Conservation (phyloP, 2,797 vertebrate species). For the Bryconaethiops microstoma region DNA sequence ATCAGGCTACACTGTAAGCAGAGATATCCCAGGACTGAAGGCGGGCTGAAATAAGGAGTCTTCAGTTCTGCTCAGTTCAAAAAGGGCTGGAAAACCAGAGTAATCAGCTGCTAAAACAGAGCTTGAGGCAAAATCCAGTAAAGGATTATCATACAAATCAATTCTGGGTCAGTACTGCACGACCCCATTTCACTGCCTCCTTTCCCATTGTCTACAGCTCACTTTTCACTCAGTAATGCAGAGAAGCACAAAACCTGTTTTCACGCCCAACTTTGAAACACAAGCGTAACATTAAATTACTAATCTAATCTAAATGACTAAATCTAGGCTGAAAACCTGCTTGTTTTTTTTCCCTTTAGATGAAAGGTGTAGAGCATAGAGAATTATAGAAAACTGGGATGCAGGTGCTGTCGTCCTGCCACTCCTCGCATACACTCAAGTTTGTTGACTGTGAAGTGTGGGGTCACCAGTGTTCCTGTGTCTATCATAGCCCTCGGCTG, state of each 20-base stretch:
- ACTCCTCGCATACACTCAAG: too few relatives aligned
- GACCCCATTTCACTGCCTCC: constrained; percentile 1
- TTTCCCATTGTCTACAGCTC: neutral
- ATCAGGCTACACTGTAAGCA: neutral
- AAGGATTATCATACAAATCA: neutral
- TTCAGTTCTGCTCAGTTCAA: too few relatives aligned
- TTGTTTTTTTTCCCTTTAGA: too few relatives aligned
- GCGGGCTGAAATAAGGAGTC: too few relatives aligned
- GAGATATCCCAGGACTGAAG: constrained; percentile 3
- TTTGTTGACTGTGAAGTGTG: too few relatives aligned
- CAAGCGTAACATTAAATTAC: constrained; percentile 17
- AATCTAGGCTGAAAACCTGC: too few relatives aligned
- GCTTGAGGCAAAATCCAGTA: neutral
- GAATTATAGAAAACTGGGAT: too few relatives aligned
- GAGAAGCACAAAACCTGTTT: neutral
- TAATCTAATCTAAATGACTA: constrained; percentile 18
- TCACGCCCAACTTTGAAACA: constrained; percentile 2
- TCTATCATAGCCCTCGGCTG: too few relatives aligned
- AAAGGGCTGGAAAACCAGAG: neutral
- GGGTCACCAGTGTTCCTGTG: too few relatives aligned
- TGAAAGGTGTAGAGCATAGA: too few relatives aligned
- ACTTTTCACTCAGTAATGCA: neutral
- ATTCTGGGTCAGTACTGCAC: neutral
- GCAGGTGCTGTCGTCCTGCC: too few relatives aligned
- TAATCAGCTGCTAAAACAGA: neutral